These are phyloP conservation scores for Pogonus chalceus DNA, from an alignment of 1,140 invertebrate genomes.

Conservation along the genomic window DNA sequence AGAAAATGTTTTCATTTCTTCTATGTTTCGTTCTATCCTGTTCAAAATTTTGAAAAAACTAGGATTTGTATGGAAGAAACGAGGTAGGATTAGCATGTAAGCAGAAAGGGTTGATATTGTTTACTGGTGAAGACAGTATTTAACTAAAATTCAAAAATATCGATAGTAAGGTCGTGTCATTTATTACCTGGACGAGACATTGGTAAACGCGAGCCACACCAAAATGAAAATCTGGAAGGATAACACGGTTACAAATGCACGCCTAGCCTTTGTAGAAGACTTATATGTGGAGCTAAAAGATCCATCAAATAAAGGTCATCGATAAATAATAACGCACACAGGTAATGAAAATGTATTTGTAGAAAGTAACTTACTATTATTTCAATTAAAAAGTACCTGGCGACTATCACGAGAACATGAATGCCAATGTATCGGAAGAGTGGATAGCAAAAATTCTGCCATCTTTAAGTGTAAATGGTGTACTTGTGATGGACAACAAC, in stretches of 20 bases:
- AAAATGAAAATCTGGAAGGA: background rate
- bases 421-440: background rate
- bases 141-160: background rate
- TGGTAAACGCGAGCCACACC: background rate
- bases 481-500: background rate
- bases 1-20: too few species aligned
- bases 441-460: background rate
- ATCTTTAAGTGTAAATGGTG: background rate
- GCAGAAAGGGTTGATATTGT: conserved; percentile 36
- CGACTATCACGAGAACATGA: conserved; percentile 5
- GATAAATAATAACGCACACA: background rate
- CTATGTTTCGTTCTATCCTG: too few species aligned
- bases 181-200: background rate
- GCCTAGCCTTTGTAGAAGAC: background rate
- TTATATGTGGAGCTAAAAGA: background rate
- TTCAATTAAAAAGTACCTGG: background rate
- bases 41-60: too few species aligned
- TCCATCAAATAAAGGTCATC: background rate
- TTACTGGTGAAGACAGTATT: background rate
- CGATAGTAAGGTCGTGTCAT: background rate
- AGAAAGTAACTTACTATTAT: background rate
- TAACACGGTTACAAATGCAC: background rate
- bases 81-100: too few species aligned
- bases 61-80: too few species aligned
- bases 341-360: background rate